phyloP scores from a whole-genome alignment of 2,113 vertebrate genomes.

The Aspiorhynchus laticeps region DNA sequence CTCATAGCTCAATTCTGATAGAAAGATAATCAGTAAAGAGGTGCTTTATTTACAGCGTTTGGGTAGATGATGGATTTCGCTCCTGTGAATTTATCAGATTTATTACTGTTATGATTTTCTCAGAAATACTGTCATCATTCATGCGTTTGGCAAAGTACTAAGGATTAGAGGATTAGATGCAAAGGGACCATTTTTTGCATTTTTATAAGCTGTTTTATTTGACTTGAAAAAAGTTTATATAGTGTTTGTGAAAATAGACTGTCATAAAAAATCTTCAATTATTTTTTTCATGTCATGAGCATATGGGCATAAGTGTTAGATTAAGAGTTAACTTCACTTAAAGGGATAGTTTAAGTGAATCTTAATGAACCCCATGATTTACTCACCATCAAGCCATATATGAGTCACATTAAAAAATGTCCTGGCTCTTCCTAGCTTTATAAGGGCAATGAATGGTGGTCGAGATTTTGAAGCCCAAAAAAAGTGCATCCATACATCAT shows the following conservation, averaged over 20 bases:
- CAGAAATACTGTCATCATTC: not conserved
- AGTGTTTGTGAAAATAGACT: not conserved
- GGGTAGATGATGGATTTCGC: not conserved
- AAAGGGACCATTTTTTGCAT: not conserved
- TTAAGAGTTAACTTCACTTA: not conserved
- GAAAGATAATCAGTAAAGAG: not conserved
- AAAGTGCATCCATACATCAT: no score
- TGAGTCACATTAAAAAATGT: no score
- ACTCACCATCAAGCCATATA: no score
- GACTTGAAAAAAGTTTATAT: not conserved
- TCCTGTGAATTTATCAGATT: not conserved
- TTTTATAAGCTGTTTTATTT: not conserved
- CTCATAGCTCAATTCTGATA: not conserved
- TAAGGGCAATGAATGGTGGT: no score
- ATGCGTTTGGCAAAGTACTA: not conserved
- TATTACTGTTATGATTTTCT: slow-evolving; percentile 12
- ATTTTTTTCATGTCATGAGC: not conserved
- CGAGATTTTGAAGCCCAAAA: no score
- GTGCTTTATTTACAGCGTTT: not conserved
- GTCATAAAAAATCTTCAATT: not conserved
- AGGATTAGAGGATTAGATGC: not conserved
- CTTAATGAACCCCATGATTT: no score
- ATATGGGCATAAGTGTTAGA: not conserved
- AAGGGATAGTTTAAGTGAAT: no score
- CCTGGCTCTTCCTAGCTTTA: no score